Evolutionary conservation across 2,797 vertebrate species (phyloP).

Genomic region (Tapera naevia): DNA sequence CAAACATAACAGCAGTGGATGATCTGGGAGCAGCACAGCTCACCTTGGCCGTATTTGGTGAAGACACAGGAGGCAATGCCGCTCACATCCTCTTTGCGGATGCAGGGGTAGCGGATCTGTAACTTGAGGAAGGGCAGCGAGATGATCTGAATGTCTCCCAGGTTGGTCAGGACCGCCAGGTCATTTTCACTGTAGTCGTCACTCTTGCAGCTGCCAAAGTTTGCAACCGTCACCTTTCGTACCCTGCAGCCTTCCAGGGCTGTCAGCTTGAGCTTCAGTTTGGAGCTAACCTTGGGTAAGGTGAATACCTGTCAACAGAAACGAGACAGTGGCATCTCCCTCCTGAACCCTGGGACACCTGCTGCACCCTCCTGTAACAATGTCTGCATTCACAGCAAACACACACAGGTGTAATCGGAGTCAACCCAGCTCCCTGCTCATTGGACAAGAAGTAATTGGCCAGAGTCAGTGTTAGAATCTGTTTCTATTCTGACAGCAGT

Average conservation of each 20-base stretch:
- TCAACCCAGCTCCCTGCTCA: not conserved
- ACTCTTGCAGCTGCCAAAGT: constrained; percentile 87
- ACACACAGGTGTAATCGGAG: not conserved
- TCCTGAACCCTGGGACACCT: not conserved
- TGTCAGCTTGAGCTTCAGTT: constrained; percentile 94
- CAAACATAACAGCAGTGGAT: not conserved
- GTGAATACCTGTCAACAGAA: constrained; percentile 86
- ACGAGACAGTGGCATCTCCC: not conserved
- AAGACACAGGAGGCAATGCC: constrained; percentile 98
- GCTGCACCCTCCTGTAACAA: not conserved
- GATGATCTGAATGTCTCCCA: constrained; percentile 93
- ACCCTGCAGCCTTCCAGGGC: constrained; percentile 95
- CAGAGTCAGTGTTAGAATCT: not conserved
- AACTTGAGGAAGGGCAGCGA: constrained; percentile 91
- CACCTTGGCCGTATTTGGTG: constrained; percentile 92
- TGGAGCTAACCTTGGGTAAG: constrained; percentile 92
- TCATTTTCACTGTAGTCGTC: constrained; percentile 91
- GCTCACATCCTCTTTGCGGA: constrained; percentile 94
- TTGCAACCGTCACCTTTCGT: constrained; percentile 87
- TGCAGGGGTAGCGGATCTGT: constrained; percentile 93
- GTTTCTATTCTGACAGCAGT: not conserved
- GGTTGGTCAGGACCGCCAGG: constrained; percentile 91
- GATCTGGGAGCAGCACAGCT: not conserved
- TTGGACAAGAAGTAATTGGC: not conserved
- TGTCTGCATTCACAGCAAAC: not conserved